Percentiles rank a stretch among this genome's conserved stretches.
Evolutionary conservation across 1,140 invertebrate genomes (phyloP).

Genomic region (Trinorchestia longiramus): DNA sequence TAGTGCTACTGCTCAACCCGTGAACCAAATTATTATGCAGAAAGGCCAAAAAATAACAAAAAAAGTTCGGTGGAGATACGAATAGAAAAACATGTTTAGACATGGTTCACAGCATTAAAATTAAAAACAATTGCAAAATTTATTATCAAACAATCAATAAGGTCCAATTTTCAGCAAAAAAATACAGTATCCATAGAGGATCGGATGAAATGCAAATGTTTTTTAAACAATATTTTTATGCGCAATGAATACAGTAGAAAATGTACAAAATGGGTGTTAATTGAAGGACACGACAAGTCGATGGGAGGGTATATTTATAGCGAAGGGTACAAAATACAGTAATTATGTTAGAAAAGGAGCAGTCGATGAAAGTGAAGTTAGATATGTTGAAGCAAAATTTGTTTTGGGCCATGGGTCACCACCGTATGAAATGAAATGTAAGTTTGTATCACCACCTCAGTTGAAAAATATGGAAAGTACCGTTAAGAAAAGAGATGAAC

Average conservation of each 20-base stretch:
- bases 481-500: background rate
- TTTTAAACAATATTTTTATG: too few species aligned
- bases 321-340: too few species aligned
- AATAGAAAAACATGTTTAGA: background rate
- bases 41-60: background rate
- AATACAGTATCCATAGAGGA: background rate
- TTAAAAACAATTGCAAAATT: background rate
- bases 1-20: constrained; percentile 9
- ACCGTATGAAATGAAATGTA: background rate
- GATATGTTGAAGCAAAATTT: background rate
- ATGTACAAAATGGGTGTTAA: background rate
- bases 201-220: too few species aligned
- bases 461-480: background rate
- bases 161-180: background rate
- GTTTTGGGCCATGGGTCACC: background rate
- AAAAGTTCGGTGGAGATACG: background rate
- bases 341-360: background rate
- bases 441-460: background rate
- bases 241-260: background rate
- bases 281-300: background rate
- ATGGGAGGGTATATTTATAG: background rate
- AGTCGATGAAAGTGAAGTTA: background rate
- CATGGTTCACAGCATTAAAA: background rate
- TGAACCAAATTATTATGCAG: background rate
- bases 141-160: too few species aligned